Base-by-base conservation (phyloP, 2,113 vertebrate species). In the Dascyllus trimaculatus region DNA sequence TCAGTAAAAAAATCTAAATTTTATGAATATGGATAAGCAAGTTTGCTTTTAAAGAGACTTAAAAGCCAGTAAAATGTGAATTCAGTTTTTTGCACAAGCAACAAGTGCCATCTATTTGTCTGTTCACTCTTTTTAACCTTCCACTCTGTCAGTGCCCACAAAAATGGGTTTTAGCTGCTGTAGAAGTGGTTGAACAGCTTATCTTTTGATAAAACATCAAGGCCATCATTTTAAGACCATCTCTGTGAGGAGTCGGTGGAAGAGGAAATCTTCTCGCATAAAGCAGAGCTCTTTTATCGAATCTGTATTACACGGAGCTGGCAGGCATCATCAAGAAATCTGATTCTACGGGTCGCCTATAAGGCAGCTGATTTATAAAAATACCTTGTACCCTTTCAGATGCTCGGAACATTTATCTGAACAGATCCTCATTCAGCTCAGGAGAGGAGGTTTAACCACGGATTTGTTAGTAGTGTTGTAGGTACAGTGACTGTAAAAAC, bases 401-500 rank as follows among this genome's bases (percentile, higher is more conserved):
- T 79, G 21, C 5, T 25, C 54, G 13, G 24, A 59, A 13, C 46
- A 32, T 25, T 29, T 49, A 21, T 46, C 18, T 46, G 24, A 79
- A 14, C 24, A 46, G 40, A 35, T 35, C 32, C 32, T 35, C 32
- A 10, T 4, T 43, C 40, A 3, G 14, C 40, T 43, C 40, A 43
- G 40, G 40, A 43, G 40, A 43, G 40, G 40, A 43, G 4, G 40
- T 43, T 43, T 43, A 43, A 43, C 14, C 11, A 14, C 40, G 4
- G 40, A 43, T 15, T 43, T 43, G 40, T 15, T 15, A 9, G 40
- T 4, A 2, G 40, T 4, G 40, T 15, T 43, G 40, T 15, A 15
- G 11, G 40, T 65, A 24, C 19, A 14, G 49, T 68, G 68, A 19
- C 68, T 62, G 24, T 51, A 15, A 61, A 77, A 52, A n/a, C 15